phyloP scores from a whole-genome alignment of 2,113 vertebrate genomes.

The Aegithalos caudatus region DNA sequence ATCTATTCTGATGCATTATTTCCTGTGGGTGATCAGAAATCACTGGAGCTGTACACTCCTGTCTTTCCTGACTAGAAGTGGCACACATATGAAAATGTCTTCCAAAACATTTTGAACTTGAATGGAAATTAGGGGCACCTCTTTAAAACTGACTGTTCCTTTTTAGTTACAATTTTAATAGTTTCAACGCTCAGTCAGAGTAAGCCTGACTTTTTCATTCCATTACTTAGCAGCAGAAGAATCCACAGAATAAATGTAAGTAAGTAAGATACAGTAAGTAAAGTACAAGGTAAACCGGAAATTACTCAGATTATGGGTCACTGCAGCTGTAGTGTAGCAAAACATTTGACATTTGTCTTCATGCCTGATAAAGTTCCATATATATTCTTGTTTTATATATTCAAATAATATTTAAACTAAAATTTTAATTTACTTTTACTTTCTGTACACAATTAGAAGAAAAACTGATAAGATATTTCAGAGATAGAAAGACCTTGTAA shows the following conservation, averaged over 20 bases:
- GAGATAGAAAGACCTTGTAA: background rate
- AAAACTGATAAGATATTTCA: background rate
- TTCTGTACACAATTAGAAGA: background rate
- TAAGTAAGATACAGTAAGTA: no score
- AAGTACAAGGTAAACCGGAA: no score
- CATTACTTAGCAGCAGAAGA: background rate
- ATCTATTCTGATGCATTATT: background rate
- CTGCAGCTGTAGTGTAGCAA: background rate
- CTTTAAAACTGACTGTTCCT: background rate
- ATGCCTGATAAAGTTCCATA: background rate
- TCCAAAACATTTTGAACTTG: background rate
- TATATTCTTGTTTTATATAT: background rate
- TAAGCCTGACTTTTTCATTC: background rate
- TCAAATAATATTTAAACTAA: background rate
- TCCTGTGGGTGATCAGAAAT: background rate
- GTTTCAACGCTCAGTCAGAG: background rate
- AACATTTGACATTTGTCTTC: background rate
- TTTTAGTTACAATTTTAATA: background rate
- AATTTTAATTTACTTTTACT: background rate
- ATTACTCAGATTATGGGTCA: background rate
- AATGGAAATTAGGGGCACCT: background rate
- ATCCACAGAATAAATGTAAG: background rate
- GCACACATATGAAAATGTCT: background rate
- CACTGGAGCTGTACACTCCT: fast-evolving
- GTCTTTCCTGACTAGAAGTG: background rate